Conservation (phyloP, 2,113 vertebrate genomes). For the Ciconia stormi region DNA sequence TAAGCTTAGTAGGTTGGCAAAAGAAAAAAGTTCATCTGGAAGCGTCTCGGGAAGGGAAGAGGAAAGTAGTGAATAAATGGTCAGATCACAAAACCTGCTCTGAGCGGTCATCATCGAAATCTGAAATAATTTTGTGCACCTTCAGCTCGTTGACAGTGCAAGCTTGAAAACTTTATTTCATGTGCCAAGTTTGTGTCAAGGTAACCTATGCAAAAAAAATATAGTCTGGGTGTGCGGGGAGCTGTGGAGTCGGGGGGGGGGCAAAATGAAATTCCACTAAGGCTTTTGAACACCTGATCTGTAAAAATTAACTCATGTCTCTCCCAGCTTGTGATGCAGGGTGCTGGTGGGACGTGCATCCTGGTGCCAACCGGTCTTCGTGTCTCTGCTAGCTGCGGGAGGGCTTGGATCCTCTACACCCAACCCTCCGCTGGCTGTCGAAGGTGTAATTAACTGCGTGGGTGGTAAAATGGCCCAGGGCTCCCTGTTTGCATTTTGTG, state of each 20-base stretch:
- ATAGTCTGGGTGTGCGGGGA: neutral
- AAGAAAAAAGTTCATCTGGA: neutral
- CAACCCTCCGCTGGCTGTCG: neutral
- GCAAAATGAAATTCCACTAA: neutral
- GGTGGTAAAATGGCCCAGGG: conserved; percentile 45
- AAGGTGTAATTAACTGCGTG: conserved; percentile 58
- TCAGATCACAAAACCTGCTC: conserved; percentile 45
- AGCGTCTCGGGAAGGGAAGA: neutral
- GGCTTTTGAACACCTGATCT: neutral
- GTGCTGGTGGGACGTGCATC: neutral
- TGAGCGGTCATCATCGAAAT: conserved; percentile 30
- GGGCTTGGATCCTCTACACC: conserved; percentile 50
- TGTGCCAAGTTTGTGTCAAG: conserved; percentile 25
- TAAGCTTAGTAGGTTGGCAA: neutral
- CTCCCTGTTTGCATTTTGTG: conserved; percentile 48
- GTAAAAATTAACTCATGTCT: neutral
- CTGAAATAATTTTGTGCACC: conserved; percentile 29
- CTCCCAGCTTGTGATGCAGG: neutral
- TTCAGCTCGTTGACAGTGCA: conserved; percentile 19
- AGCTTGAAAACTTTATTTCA: conserved; percentile 22
- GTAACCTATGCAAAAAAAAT: neutral
- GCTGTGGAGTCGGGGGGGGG: neutral
- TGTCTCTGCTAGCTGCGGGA: conserved; percentile 56
- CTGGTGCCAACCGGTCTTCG: conserved; percentile 6
- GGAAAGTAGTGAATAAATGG: neutral